Evolutionary conservation across 2,113 vertebrate genomes (phyloP).

Genomic region (Phainopepla nitens): DNA sequence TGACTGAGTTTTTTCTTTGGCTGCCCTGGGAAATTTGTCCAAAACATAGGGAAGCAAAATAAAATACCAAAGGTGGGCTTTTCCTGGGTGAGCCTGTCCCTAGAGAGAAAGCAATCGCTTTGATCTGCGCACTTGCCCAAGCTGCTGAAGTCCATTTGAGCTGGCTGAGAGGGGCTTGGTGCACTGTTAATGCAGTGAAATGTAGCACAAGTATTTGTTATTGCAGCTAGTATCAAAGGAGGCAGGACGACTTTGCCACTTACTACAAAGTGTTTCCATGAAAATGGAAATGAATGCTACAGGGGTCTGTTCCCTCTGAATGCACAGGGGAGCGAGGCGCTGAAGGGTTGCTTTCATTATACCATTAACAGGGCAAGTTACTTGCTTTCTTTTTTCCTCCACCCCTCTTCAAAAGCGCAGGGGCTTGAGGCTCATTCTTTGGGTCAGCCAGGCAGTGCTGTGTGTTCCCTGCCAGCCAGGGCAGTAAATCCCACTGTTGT

Average conservation of each 20-base stretch:
- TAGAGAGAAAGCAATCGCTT: not conserved
- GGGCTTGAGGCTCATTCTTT: not conserved
- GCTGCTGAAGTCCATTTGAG: not conserved
- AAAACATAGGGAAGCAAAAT: not conserved
- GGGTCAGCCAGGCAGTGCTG: not conserved
- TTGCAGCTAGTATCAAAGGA: not conserved
- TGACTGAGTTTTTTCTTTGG: not conserved
- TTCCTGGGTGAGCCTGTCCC: not conserved
- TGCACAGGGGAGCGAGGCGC: not conserved
- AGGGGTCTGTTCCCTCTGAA: not conserved
- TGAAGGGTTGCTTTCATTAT: constrained; percentile 31
- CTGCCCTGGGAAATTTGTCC: not conserved
- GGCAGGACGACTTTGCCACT: not conserved
- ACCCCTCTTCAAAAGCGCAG: not conserved
- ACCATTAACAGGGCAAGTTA: not conserved
- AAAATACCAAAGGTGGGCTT: not conserved
- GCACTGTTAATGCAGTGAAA: not conserved
- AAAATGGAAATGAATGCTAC: constrained; percentile 28
- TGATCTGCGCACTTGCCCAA: not conserved
- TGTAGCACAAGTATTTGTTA: not conserved
- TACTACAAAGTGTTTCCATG: not conserved
- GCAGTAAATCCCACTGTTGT: not conserved
- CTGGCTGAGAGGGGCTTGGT: not conserved
- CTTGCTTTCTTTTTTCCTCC: not conserved
- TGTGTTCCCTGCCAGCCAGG: not conserved